A percentile compares a stretch with the other conserved stretches of the same genome.
Conservation (phyloP, 2,888 invertebrate species). For the Eilema sororculum region DNA sequence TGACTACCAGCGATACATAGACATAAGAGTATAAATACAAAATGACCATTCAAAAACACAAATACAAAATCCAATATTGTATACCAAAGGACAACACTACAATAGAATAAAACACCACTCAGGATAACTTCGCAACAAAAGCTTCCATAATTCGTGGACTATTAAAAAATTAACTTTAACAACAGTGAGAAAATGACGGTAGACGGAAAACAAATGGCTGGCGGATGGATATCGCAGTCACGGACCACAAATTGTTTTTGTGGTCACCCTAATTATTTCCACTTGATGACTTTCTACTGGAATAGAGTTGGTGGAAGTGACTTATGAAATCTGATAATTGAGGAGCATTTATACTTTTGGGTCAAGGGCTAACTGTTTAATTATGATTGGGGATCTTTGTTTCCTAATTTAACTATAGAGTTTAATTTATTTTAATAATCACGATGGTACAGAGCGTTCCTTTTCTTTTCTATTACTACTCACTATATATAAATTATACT, state of each 20-base stretch:
- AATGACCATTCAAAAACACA: not conserved
- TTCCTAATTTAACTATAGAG: not conserved
- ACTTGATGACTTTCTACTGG: constrained; percentile 72
- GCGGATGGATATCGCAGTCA: constrained; percentile 62
- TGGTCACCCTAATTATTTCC: constrained; percentile 81
- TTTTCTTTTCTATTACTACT: too few species aligned
- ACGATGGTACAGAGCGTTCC: not conserved
- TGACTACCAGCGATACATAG: too few species aligned
- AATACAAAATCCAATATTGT: not conserved
- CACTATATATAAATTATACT: not conserved
- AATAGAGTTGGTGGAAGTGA: constrained; percentile 55
- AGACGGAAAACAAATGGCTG: constrained; percentile 35
- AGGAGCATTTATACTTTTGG: not conserved
- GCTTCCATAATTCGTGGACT: constrained; percentile 35
- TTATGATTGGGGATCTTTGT: not conserved
- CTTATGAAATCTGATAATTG: constrained; percentile 15
- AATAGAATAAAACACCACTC: constrained; percentile 16
- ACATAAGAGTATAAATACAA: not conserved
- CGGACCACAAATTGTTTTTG: constrained; percentile 85
- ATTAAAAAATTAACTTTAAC: constrained; percentile 40
- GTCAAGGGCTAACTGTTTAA: not conserved
- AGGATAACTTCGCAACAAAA: constrained; percentile 25
- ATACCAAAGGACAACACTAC: constrained; percentile 2
- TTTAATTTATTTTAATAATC: not conserved
- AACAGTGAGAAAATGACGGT: constrained; percentile 29